Evolutionary conservation across 1,140 invertebrate species (phyloP).

Genomic region (Pollicipes pollicipes): DNA sequence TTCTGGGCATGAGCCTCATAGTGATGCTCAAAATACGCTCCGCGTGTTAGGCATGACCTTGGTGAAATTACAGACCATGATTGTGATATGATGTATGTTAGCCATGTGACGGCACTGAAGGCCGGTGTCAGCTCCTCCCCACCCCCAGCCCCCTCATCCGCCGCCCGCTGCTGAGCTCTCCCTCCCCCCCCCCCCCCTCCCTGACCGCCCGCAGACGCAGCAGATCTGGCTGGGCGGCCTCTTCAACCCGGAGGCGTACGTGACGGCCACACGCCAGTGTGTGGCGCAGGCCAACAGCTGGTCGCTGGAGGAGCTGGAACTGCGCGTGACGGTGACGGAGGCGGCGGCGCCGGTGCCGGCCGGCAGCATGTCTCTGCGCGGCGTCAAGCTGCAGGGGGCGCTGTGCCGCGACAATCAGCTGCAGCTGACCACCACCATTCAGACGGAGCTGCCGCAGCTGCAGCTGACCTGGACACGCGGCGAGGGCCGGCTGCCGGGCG

Average conservation of each 20-base stretch:
- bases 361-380: slow-evolving; percentile 31
- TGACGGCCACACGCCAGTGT: slow-evolving; percentile 93
- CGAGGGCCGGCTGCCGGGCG: slow-evolving; percentile 23
- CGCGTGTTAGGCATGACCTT: no score
- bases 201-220: background rate
- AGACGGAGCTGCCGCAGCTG: slow-evolving; percentile 77
- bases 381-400: slow-evolving; percentile 85
- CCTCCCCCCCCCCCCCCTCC: no score
- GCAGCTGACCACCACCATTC: slow-evolving; percentile 78
- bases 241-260: slow-evolving; percentile 95
- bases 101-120: no score
- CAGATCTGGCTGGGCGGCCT: slow-evolving; percentile 86
- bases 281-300: slow-evolving; percentile 68
- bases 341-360: slow-evolving; percentile 26
- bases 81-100: no score
- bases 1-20: no score
- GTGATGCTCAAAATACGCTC: no score
- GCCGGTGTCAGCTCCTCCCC: no score
- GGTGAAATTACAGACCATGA: no score
- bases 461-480: slow-evolving; percentile 34
- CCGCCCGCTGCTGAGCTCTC: no score
- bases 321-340: slow-evolving; percentile 65
- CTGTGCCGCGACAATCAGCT: slow-evolving; percentile 78
- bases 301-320: slow-evolving; percentile 81
- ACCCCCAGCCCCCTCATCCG: no score